phyloP scores from a whole-genome alignment of 2,888 invertebrate genomes.

The Myathropa florea region DNA sequence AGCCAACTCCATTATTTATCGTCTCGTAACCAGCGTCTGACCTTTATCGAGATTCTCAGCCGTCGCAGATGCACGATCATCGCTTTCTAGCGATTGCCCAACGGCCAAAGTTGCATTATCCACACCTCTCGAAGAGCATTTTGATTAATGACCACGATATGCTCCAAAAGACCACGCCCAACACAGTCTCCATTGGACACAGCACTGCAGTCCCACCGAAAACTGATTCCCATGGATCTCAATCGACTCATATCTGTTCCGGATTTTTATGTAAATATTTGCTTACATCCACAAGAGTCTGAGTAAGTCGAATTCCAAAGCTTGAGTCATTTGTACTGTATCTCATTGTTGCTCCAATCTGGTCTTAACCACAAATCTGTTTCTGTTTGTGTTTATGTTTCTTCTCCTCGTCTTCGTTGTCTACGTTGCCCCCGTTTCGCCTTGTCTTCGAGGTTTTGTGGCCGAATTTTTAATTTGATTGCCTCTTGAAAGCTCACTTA shows the following conservation, averaged over 20 bases:
- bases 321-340: neutral
- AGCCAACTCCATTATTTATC: slow-evolving; percentile 10
- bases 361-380: slow-evolving; percentile 6
- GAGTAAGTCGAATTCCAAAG: neutral
- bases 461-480: slow-evolving; percentile 43
- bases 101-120: slow-evolving; percentile 11
- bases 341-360: slow-evolving; percentile 28
- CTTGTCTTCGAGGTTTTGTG: slow-evolving; percentile 5
- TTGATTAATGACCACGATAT: slow-evolving; percentile 36
- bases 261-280: slow-evolving; percentile 48
- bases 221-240: slow-evolving; percentile 21
- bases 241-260: neutral
- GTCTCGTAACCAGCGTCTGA: neutral
- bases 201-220: no score
- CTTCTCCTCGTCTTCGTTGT: neutral
- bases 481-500: slow-evolving; percentile 38
- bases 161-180: neutral
- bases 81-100: slow-evolving; percentile 27
- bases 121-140: slow-evolving; percentile 3
- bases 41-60: slow-evolving; percentile 28
- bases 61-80: slow-evolving; percentile 15
- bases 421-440: neutral
- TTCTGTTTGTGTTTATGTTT: neutral
- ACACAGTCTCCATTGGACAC: no score
- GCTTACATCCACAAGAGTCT: slow-evolving; percentile 7